Base-by-base conservation (phyloP, 1,140 invertebrate species). In the Dinothrombium tinctorium region DNA sequence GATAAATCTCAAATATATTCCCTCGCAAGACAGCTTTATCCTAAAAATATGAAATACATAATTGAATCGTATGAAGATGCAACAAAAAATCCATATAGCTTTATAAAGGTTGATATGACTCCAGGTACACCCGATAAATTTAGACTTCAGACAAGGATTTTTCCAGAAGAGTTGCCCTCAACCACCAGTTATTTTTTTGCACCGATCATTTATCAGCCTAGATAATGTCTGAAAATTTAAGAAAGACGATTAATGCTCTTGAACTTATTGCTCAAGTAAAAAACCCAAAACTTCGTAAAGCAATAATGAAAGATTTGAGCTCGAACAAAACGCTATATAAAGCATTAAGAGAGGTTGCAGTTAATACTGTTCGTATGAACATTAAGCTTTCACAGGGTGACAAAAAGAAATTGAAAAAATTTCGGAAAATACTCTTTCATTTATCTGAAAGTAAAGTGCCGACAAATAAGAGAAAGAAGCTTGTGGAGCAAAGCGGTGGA, bases 1-100 rank as follows among this genome's bases (percentile, higher is more conserved):
- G 57, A 61, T 48, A 49, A 46, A 43, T 53, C 53, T 7, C 57
- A 60, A 48, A 58, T 60, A 33, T 42, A 47, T 41, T 50, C 51
- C 43, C 44, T 62, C 12, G 48, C 52, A 0, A 39, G 54, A 23
- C 54, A 56, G 48, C 47, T 58, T 22, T 53, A 23, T 22, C 56
- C 56, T 2, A 53, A 55, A 43, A 54, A 59, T 47, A 19, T 47
- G 8, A 55, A 54, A 46, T 57, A 56, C 48, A 25, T 60, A 11
- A 50, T 54, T 50, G 54, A 60, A 42, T 46, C 53, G n/a, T 59
- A 55, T 51, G 31, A 40, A 12, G 43, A 44, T 40, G 36, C 36
- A 21, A 44, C 43, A 3, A 24, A 24, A 24, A 3, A 20, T 21
- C 37, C 25, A 14, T 42, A 4, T 23, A 21, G 43, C 17, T 44